Evolutionary conservation across 2,113 vertebrate species (phyloP).

Genomic region (Melospiza melodia): DNA sequence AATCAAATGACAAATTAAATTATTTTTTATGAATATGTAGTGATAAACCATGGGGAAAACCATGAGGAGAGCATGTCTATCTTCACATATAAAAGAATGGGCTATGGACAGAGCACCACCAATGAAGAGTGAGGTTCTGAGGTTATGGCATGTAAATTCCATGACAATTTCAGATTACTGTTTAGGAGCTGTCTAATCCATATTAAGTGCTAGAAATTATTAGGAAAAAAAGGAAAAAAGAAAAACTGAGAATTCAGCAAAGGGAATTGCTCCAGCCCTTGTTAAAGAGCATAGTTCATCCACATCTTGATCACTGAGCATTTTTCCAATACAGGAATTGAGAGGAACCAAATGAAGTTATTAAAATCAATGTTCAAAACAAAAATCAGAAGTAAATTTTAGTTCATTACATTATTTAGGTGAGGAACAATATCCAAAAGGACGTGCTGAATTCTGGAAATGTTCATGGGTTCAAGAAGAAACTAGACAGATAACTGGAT

Average conservation of each 20-base stretch:
- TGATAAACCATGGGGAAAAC: not conserved
- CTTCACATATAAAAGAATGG: not conserved
- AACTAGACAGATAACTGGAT: not conserved
- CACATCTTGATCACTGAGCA: not conserved
- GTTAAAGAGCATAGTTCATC: not conserved
- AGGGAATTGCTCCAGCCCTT: not conserved
- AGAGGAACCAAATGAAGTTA: not conserved
- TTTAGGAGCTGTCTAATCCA: not conserved
- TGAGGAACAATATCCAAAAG: not conserved
- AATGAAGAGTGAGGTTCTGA: not conserved
- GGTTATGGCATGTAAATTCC: not conserved
- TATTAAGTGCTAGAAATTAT: not conserved
- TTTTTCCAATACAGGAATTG: not conserved
- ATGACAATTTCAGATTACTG: not conserved
- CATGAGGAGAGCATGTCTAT: not conserved
- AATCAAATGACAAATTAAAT: slow-evolving; percentile 45
- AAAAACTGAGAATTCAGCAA: not conserved
- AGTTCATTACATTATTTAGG: not conserved
- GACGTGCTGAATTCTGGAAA: not conserved
- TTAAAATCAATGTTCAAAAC: not conserved
- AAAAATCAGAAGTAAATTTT: not conserved
- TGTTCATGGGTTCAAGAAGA: not conserved
- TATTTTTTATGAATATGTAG: slow-evolving; percentile 14
- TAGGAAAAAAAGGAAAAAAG: not conserved
- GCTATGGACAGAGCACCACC: not conserved